These are phyloP conservation scores for Pangasius krempfi DNA, from an alignment of 2,797 vertebrate genomes.

Conservation along the genomic window DNA sequence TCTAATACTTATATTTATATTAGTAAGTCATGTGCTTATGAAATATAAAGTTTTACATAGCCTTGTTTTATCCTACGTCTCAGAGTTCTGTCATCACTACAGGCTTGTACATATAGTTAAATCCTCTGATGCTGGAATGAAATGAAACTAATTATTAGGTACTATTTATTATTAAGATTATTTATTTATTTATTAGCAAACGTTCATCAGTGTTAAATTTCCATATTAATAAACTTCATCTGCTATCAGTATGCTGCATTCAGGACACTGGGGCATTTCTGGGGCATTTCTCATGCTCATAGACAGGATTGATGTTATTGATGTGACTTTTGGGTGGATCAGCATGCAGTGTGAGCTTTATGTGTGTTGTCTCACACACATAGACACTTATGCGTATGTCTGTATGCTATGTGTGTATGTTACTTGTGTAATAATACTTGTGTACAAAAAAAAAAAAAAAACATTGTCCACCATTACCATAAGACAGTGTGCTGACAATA, in stretches of 20 bases:
- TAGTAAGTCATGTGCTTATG: background rate
- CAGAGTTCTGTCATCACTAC: background rate
- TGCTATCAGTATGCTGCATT: background rate
- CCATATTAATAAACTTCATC: background rate
- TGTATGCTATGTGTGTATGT: background rate
- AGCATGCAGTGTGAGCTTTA: too few species aligned
- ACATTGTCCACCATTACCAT: too few species aligned
- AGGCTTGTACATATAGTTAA: background rate
- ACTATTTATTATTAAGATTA: background rate
- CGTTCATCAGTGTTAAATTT: background rate
- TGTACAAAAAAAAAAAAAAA: too few species aligned
- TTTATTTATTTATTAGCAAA: background rate
- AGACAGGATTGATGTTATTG: background rate
- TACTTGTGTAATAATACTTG: background rate
- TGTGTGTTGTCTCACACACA: background rate
- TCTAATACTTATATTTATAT: background rate
- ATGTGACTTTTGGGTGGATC: too few species aligned
- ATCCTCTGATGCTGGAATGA: background rate
- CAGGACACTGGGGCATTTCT: too few species aligned
- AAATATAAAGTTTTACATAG: background rate
- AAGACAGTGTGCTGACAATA: background rate
- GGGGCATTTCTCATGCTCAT: background rate
- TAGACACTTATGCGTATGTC: too few species aligned
- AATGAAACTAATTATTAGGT: background rate
- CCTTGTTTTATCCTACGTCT: background rate